Base-by-base conservation (phyloP, 2,888 invertebrate genomes). In the Acanthosepion lycidas region DNA sequence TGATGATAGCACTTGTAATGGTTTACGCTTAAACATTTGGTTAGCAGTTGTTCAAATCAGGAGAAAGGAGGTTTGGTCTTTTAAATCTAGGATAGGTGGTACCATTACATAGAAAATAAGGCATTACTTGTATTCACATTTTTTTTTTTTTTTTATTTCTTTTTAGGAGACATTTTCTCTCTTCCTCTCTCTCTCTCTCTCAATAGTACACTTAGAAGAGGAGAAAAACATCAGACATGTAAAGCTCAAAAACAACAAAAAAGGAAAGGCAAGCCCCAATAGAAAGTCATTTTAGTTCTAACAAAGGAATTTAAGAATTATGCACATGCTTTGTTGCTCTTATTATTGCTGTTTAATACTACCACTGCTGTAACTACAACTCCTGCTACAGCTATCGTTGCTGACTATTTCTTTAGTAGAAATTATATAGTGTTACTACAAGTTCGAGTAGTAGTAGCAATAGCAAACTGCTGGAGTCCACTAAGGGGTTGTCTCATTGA, bases 51-150 rank as follows among this genome's bases (percentile, higher is more conserved):
- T n/a, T 78, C 18, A 12, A n/a, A n/a, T 78, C 78, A 78, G n/a
- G n/a, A n/a, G n/a, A 4, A n/a, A n/a, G 6, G 78, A 4, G 20
- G 20, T 5, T 59, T 59, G 6, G 23, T 59, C 15, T 33, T 78
- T 78, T 33, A n/a, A n/a, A 78, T 78, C 78, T 78, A 78, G 78
- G 78, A 78, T 78, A 78, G 78, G 33, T 78, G n/a, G 78, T 78
- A 33, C n/a, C 5, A 33, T 78, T 78, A 78, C n/a, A n/a, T 5
- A 42, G 42, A 42, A 42, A 42, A 78, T 28, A 78, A 78, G 33
- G 78, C 78, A 15, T 33, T 78, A 78, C 0, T 78, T 78, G n/a
- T 78, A 18, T 33, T 78, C 12, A 18, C 78, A n/a, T 33, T 42
- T 42, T 42, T 42, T 42, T 3, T 0, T 42, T 42, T 42, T 42